Percentiles rank a stretch among this genome's conserved stretches.
Evolutionary conservation across 1,140 invertebrate genomes (phyloP).

Genomic region (Popillia japonica): DNA sequence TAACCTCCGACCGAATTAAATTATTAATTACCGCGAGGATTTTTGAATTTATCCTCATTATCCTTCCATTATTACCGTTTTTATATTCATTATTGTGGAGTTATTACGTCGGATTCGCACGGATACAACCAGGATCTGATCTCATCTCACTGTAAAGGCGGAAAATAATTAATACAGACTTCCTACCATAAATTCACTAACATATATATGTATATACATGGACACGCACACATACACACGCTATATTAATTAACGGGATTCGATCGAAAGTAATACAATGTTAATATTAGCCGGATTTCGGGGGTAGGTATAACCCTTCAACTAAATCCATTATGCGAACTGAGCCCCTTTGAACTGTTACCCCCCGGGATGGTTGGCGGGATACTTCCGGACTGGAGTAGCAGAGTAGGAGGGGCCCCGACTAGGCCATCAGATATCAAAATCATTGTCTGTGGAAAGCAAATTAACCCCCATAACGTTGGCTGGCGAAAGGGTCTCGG

Average conservation of each 20-base stretch:
- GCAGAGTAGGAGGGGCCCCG: neutral
- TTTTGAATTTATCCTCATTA: no score
- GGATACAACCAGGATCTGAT: no score
- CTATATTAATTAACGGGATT: neutral
- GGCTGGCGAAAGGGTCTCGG: neutral
- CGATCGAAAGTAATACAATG: slow-evolving; percentile 8
- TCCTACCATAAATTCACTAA: no score
- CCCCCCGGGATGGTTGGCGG: neutral
- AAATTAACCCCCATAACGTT: slow-evolving; percentile 4
- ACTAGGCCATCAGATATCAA: slow-evolving; percentile 7
- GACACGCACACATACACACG: no score
- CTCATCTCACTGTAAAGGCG: no score
- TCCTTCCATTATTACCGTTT: no score
- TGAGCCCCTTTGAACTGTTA: neutral
- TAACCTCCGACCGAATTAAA: no score
- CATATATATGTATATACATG: no score
- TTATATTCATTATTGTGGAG: no score
- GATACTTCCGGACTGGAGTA: neutral
- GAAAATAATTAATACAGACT: no score
- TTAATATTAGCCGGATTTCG: neutral
- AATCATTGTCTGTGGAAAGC: slow-evolving; percentile 18
- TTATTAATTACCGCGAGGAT: no score
- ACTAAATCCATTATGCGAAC: neutral
- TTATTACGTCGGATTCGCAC: no score
- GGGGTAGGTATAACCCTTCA: neutral